Conservation (phyloP, 2,113 vertebrate genomes). For the Phyllostomus hastatus region DNA sequence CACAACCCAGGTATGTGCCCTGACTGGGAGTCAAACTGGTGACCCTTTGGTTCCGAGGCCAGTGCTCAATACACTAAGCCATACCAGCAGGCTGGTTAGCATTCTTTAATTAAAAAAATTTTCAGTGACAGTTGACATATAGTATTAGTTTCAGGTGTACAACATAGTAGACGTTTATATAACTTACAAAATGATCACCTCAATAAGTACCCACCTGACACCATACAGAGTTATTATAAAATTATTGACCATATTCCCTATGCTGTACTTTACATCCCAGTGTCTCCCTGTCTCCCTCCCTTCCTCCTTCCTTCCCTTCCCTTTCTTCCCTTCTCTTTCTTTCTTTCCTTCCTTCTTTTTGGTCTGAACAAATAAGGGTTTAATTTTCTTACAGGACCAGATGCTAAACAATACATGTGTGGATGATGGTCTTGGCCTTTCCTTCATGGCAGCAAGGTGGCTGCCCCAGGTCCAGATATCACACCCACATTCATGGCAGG, state of each 20-base stretch:
- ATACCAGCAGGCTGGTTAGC: not conserved
- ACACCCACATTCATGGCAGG: not conserved
- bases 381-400: constrained; percentile 37
- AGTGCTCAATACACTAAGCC: too few relatives aligned
- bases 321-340: too few relatives aligned
- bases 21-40: too few relatives aligned
- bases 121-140: not conserved
- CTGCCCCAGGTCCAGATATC: constrained; percentile 22
- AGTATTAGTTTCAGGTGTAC: not conserved
- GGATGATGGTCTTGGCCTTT: not conserved
- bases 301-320: too few relatives aligned
- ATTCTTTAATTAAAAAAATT: not conserved
- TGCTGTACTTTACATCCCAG: not conserved
- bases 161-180: too few relatives aligned
- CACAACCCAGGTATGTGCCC: too few relatives aligned
- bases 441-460: not conserved
- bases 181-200: not conserved
- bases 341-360: too few relatives aligned
- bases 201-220: not conserved
- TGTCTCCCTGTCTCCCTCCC: not conserved
- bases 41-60: too few relatives aligned
- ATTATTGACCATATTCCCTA: not conserved
- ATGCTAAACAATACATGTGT: not conserved
- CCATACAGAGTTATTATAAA: not conserved
- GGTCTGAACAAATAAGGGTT: constrained; percentile 41